These are phyloP conservation scores for Sceloporus tristichus DNA, from an alignment of 2,113 vertebrate species.

Conservation along the genomic window DNA sequence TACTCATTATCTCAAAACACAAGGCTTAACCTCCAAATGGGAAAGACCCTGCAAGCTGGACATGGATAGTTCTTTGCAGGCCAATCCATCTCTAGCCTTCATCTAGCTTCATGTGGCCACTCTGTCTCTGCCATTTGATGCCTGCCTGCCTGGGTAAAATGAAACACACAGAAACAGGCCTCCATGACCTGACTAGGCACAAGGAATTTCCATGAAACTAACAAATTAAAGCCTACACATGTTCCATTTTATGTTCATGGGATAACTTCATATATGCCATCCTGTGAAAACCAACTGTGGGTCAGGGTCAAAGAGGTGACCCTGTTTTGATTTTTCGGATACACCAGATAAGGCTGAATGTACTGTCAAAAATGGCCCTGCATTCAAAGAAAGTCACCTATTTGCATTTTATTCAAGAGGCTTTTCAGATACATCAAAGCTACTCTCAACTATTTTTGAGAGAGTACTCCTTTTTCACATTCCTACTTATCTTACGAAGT, in stretches of 20 bases:
- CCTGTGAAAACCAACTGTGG: background rate
- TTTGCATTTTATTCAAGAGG: background rate
- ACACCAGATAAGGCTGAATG: background rate
- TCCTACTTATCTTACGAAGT: background rate
- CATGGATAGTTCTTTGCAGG: background rate
- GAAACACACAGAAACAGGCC: background rate
- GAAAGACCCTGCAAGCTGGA: background rate
- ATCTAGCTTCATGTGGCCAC: background rate
- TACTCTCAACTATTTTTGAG: background rate
- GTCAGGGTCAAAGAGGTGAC: background rate
- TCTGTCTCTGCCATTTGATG: background rate
- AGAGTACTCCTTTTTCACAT: conserved; percentile 8
- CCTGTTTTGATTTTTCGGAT: background rate
- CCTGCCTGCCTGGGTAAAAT: background rate
- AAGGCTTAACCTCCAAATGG: background rate
- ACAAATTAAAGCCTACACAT: background rate
- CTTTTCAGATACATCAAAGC: background rate
- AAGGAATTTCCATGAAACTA: background rate
- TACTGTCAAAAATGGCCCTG: background rate
- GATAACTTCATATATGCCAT: background rate
- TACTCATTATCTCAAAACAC: background rate
- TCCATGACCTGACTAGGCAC: background rate
- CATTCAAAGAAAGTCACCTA: background rate
- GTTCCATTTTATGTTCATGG: background rate
- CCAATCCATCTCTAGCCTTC: background rate